A percentile compares a stretch with the other conserved stretches of the same genome.
Evolutionary conservation across 2,113 vertebrate species (phyloP).

Genomic region (Misgurnus anguillicaudatus): DNA sequence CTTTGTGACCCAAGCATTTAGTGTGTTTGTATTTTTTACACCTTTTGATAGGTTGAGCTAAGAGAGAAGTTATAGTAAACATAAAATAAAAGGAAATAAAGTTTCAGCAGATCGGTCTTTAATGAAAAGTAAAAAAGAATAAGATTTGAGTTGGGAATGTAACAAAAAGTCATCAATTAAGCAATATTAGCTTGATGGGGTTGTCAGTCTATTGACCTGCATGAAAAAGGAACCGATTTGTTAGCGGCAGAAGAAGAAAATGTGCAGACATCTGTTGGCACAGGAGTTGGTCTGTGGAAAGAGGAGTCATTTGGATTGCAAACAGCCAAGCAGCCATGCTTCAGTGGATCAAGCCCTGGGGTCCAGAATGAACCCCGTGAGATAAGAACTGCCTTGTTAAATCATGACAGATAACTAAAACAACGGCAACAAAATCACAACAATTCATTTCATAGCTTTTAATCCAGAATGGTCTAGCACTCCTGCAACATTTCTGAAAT

Average conservation of each 20-base stretch:
- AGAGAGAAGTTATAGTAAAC: too few relatives aligned
- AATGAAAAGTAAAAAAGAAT: background rate
- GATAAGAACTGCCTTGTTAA: conserved; percentile 3
- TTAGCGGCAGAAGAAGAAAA: background rate
- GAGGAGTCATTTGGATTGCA: conserved; percentile 26
- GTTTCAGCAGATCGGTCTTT: too few relatives aligned
- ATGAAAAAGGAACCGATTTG: background rate
- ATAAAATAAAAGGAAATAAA: too few relatives aligned
- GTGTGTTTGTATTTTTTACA: too few relatives aligned
- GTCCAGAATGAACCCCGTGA: background rate
- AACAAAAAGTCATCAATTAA: conserved; percentile 3
- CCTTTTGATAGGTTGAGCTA: too few relatives aligned
- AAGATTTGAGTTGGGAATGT: background rate
- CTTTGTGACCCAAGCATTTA: too few relatives aligned
- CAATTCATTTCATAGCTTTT: background rate
- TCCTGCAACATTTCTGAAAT: background rate
- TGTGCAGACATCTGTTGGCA: background rate
- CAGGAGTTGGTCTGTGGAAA: conserved; percentile 21
- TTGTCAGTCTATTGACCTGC: conserved; percentile 28
- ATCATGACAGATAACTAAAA: conserved; percentile 11
- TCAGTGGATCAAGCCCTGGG: conserved; percentile 2
- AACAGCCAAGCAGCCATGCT: conserved; percentile 29
- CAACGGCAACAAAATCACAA: conserved; percentile 4
- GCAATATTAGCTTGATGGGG: background rate
- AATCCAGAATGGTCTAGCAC: background rate